phyloP scores from a whole-genome alignment of 1,140 invertebrate species.

The Nilaparvata lugens region DNA sequence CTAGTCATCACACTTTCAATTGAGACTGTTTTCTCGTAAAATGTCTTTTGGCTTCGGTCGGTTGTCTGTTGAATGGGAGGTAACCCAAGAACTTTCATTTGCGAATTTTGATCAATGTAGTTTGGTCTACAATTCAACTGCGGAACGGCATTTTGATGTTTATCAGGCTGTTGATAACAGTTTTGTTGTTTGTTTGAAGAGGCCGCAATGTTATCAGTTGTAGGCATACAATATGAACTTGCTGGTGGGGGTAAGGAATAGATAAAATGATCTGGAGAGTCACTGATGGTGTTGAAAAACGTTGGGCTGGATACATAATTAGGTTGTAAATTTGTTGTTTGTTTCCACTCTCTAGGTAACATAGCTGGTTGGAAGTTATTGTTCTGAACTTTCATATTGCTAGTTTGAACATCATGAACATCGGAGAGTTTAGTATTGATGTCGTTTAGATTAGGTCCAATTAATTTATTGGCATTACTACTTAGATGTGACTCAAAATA shows the following conservation, averaged over 20 bases:
- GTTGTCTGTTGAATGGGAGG: not conserved
- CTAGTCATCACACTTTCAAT: not conserved
- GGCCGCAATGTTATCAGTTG: not conserved
- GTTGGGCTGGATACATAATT: constrained; percentile 13
- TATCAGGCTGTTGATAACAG: not conserved
- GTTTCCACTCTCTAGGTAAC: constrained; percentile 11
- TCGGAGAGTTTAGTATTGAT: not conserved
- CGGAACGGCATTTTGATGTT: not conserved
- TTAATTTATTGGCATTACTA: not conserved
- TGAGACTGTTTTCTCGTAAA: not conserved
- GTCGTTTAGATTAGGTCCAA: not conserved
- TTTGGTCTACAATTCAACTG: not conserved
- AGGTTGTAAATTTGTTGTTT: not conserved
- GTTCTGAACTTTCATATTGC: not conserved
- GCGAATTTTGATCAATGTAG: not conserved
- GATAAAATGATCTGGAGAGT: constrained; percentile 10
- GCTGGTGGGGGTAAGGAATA: not conserved
- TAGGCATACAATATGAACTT: constrained; percentile 3
- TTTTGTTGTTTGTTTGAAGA: not conserved
- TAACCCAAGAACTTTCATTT: not conserved
- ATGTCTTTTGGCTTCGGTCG: not conserved
- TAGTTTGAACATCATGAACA: not conserved
- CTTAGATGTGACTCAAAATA: constrained; percentile 8
- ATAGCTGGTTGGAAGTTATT: constrained; percentile 3
- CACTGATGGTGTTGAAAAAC: constrained; percentile 6